phyloP scores from a whole-genome alignment of 2,888 invertebrate species.

The Phragmatobia fuliginosa region DNA sequence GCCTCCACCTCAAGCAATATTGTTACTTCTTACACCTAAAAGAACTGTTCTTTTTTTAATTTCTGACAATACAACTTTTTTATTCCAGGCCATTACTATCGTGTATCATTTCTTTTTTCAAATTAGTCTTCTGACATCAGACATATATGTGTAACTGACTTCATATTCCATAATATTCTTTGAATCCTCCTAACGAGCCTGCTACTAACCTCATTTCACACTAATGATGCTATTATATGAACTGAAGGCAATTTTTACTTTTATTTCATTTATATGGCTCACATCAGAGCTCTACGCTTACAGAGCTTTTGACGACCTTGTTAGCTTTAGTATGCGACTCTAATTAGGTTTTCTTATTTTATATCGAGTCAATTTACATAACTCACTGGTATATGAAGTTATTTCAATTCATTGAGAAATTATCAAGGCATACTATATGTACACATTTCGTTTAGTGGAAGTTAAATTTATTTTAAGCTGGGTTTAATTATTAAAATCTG shows the following conservation, averaged over 20 bases:
- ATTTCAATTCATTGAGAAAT: constrained; percentile 11
- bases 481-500: not conserved
- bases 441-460: not conserved
- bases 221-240: constrained; percentile 29
- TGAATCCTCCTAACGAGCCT: constrained; percentile 42
- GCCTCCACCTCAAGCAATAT: not conserved
- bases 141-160: constrained; percentile 19
- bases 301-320: constrained; percentile 6
- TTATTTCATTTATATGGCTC: constrained; percentile 23
- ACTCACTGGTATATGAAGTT: not conserved
- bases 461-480: not conserved
- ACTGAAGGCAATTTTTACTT: constrained; percentile 34
- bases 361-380: constrained; percentile 14
- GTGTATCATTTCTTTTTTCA: constrained; percentile 15
- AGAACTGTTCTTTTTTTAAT: constrained; percentile 1
- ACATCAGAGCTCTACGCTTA: constrained; percentile 3
- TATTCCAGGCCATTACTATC: constrained; percentile 1
- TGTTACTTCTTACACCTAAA: not conserved
- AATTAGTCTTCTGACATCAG: constrained; percentile 17
- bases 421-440: not conserved
- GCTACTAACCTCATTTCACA: constrained; percentile 24
- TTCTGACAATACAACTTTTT: constrained; percentile 2
- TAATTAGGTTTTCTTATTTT: constrained; percentile 6
- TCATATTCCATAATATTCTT: constrained; percentile 41
- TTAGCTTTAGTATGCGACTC: not conserved